Evolutionary conservation across 1,140 invertebrate genomes (phyloP), one percentile per base, ranked within the genome.

Genomic region (Cotesia glomerata): DNA sequence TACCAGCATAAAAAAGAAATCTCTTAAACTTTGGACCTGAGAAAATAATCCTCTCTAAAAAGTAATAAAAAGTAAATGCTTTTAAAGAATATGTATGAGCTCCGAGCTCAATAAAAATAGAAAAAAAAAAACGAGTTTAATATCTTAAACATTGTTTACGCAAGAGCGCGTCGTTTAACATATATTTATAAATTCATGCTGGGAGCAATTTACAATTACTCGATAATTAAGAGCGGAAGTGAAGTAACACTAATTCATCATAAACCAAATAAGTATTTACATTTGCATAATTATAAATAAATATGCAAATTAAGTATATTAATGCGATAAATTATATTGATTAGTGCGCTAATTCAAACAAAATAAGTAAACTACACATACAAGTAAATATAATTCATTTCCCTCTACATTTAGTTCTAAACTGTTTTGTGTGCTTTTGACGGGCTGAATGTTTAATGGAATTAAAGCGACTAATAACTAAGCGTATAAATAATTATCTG

Each of bases 61-160:
- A 56, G 7, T 1, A 18, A 56, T 13, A 56, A 56, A 56, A 56
- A 56, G 11, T 7, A 45, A 45, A 45, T 45, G 14, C 14, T 49
- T 65, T 18, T 16, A 65, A 65, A 36, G 14, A 26, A 62, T 32
- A 39, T 63, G 32, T 32, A 63, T 16, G 4, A 26, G 26, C 26
- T 26, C 26, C 1, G 5, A 18, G 16, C 5, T 58, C 8, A 4
- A 18, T 18, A 18, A 45, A n/a, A 64, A 49, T 49, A 49, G 5
- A 26, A 26, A 26, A 26, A 26, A 26, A 26, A 49, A 64, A 49
- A 49, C 8, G 11, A 64, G n/a, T 64, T 18, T 45, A 64, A 64
- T 49, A 64, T 64, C 13, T 16, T 64, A 49, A 64, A 64, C 62
- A 26, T n/a, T 49, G 16, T 64, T 64, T 64, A 64, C 39, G 62